Conservation (phyloP, 2,888 invertebrate genomes). For the Agrochola lota region DNA sequence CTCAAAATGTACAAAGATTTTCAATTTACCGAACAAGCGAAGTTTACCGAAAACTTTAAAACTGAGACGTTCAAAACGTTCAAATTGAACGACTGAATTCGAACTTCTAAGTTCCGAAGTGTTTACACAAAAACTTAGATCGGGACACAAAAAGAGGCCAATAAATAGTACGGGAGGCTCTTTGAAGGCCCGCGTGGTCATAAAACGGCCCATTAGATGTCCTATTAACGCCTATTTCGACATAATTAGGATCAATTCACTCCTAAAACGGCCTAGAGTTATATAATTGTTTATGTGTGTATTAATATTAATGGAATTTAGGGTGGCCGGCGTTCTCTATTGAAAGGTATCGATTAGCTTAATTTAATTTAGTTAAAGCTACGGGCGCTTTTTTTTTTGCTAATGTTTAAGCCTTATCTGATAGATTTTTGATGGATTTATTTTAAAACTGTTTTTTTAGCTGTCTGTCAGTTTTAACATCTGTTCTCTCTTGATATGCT, state of each 20-base stretch:
- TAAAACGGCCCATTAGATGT: constrained; percentile 88
- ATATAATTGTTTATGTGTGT: constrained; percentile 85
- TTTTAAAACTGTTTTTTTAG: constrained; percentile 51
- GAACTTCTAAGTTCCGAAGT: constrained; percentile 63
- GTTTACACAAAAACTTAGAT: constrained; percentile 88
- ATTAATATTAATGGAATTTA: constrained; percentile 73
- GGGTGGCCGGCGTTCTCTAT: constrained; percentile 60
- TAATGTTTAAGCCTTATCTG: constrained; percentile 54
- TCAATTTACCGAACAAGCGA: constrained; percentile 40
- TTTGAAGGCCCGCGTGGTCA: constrained; percentile 85
- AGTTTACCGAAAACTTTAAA: constrained; percentile 49
- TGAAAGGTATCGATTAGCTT: constrained; percentile 64
- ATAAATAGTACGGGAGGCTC: constrained; percentile 87
- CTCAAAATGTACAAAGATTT: constrained; percentile 55
- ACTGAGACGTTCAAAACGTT: constrained; percentile 65
- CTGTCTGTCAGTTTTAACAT: constrained; percentile 31
- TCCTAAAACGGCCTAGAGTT: constrained; percentile 78
- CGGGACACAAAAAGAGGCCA: constrained; percentile 80
- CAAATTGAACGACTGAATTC: constrained; percentile 77
- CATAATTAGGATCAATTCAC: constrained; percentile 89
- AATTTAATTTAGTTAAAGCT: constrained; percentile 65
- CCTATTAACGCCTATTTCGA: constrained; percentile 90
- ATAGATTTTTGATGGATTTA: constrained; percentile 56
- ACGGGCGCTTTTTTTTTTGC: constrained; percentile 60
- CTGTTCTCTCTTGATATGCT: constrained; percentile 36